These are phyloP conservation scores for Eupithecia inturbata DNA, from an alignment of 2,888 invertebrate species.

Conservation along the genomic window DNA sequence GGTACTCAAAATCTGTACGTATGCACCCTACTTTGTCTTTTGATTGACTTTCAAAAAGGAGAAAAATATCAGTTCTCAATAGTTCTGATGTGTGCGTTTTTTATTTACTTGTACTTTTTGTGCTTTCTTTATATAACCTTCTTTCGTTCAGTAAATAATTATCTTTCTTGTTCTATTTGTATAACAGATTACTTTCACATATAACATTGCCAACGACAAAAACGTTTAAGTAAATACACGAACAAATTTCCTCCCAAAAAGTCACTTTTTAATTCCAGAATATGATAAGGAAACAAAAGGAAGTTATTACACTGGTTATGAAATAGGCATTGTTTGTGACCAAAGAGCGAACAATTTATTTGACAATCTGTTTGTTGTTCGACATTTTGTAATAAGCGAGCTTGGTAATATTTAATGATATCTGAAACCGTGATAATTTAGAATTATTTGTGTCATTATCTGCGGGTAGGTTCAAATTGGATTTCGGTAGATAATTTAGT, in stretches of 20 bases:
- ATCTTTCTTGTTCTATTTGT: not conserved
- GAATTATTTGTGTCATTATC: slow-evolving; percentile 16
- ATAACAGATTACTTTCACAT: not conserved
- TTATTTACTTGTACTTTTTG: not conserved
- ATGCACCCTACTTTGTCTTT: not conserved
- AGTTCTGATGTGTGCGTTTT: not conserved
- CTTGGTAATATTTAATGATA: slow-evolving; percentile 14
- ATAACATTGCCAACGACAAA: not conserved
- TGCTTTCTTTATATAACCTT: not conserved
- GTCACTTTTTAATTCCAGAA: not conserved
- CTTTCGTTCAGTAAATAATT: not conserved
- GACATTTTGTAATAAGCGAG: slow-evolving; percentile 20
- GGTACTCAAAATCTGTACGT: not conserved
- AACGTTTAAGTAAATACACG: not conserved
- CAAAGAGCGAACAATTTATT: slow-evolving; percentile 21
- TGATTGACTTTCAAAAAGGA: not conserved
- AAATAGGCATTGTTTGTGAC: slow-evolving; percentile 12
- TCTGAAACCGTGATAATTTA: slow-evolving; percentile 15
- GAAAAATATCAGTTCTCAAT: not conserved
- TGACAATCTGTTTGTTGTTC: slow-evolving; percentile 15
- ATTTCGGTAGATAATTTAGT: not conserved
- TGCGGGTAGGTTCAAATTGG: slow-evolving; percentile 11
- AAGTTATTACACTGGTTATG: slow-evolving; percentile 11
- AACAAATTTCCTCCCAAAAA: not conserved
- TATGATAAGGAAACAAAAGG: slow-evolving; percentile 11